Conservation (phyloP, 2,888 invertebrate species). For the Platypus cylindrus region DNA sequence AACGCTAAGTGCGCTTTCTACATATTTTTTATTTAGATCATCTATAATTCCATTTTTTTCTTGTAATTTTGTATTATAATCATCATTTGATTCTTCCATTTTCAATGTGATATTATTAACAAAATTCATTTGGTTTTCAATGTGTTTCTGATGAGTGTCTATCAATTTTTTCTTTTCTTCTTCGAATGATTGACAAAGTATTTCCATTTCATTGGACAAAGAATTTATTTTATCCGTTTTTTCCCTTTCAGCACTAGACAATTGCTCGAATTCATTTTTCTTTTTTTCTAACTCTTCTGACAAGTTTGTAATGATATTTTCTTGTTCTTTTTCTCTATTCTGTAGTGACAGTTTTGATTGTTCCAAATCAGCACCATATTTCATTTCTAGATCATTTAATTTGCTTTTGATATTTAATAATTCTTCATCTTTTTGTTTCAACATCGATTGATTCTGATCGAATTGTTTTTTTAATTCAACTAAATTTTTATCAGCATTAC, state of each 20-base stretch:
- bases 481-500: conserved; percentile 5
- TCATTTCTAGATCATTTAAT: conserved; percentile 22
- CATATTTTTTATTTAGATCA: conserved; percentile 12
- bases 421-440: conserved; percentile 23
- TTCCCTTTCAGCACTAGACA: conserved; percentile 31
- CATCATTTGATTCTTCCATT: conserved; percentile 12
- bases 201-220: conserved; percentile 20
- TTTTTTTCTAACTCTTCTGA: conserved; percentile 23
- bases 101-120: conserved; percentile 20
- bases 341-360: conserved; percentile 8
- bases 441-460: conserved; percentile 18
- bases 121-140: conserved; percentile 20
- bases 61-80: conserved; percentile 7
- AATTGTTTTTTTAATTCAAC: conserved; percentile 33
- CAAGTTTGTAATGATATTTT: conserved; percentile 29
- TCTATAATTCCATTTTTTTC: conserved; percentile 15
- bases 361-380: conserved; percentile 27
- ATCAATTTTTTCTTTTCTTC: conserved; percentile 17
- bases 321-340: conserved; percentile 21
- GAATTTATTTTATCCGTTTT: conserved; percentile 18
- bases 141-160: conserved; percentile 5
- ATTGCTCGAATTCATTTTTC: conserved; percentile 36
- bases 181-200: conserved; percentile 16
- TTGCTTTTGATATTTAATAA: conserved; percentile 28
- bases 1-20: conserved; percentile 6